A percentile compares a stretch with the other conserved stretches of the same genome.
These are phyloP conservation scores for Tetraneura akinire DNA, from an alignment of 1,140 invertebrate genomes.

Conservation along the genomic window DNA sequence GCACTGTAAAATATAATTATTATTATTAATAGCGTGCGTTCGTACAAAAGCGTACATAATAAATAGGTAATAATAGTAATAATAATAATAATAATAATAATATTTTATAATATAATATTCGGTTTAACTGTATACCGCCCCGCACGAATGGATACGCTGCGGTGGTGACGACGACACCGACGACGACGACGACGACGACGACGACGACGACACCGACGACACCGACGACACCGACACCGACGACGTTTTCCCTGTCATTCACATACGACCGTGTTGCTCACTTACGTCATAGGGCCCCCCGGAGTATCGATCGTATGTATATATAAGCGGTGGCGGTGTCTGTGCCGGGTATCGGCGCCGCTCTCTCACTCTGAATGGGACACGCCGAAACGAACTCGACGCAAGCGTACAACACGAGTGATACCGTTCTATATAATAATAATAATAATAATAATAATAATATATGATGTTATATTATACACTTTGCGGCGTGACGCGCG, in stretches of 20 bases:
- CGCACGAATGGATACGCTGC: too few species aligned
- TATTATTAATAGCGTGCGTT: too few species aligned
- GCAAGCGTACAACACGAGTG: conserved; percentile 21
- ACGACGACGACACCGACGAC: neutral
- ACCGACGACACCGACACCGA: neutral
- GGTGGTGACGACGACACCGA: neutral
- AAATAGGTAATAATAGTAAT: neutral
- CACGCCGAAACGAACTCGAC: conserved; percentile 27
- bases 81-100: neutral
- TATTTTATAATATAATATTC: neutral
- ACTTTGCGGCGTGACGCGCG: neutral
- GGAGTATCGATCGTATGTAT: conserved; percentile 21
- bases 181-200: neutral
- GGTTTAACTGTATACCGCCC: too few species aligned
- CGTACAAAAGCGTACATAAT: too few species aligned
- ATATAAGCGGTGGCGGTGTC: neutral
- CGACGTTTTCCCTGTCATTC: conserved; percentile 33
- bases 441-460: too few species aligned
- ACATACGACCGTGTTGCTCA: conserved; percentile 48
- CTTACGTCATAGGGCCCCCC: conserved; percentile 49
- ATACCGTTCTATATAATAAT: neutral
- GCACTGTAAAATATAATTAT: too few species aligned
- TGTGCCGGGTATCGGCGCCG: conserved; percentile 26
- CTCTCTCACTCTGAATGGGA: conserved; percentile 42
- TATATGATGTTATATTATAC: neutral